These are phyloP conservation scores for Rattus rattus DNA, from an alignment of 2,113 vertebrate species.

Conservation along the genomic window DNA sequence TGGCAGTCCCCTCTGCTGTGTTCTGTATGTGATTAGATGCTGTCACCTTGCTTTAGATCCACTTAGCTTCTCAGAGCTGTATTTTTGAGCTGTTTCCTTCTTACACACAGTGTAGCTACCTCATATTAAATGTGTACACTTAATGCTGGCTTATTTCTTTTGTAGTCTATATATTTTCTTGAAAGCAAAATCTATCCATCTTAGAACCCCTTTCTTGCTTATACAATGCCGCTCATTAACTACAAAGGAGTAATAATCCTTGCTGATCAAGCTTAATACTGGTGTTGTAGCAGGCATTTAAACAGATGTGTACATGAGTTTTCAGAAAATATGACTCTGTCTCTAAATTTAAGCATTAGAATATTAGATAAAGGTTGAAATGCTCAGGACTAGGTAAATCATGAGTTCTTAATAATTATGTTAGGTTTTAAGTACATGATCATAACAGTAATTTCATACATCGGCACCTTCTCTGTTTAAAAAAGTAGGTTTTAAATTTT, in stretches of 20 bases:
- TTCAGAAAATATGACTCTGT: constrained; percentile 20
- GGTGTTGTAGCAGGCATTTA: neutral
- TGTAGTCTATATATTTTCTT: neutral
- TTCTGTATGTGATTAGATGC: neutral
- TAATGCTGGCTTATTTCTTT: neutral
- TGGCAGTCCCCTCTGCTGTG: neutral
- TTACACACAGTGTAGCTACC: neutral
- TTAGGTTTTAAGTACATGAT: constrained; percentile 11
- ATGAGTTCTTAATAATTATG: neutral
- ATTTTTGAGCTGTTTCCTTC: neutral
- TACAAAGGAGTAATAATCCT: neutral
- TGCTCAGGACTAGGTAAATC: neutral
- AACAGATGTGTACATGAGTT: neutral
- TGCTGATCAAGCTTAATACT: neutral
- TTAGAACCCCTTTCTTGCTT: neutral
- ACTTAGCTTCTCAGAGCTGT: neutral
- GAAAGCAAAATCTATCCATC: neutral
- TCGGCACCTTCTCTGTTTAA: neutral
- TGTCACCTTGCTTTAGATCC: neutral
- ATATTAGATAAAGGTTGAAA: constrained; percentile 33
- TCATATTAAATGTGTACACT: neutral
- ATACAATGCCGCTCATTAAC: neutral
- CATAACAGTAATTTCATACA: neutral
- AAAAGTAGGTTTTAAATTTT: constrained; percentile 12
- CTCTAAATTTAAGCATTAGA: constrained; percentile 11